Evolutionary conservation across 2,797 vertebrate species (phyloP).

Genomic region (Carcharodon carcharias): DNA sequence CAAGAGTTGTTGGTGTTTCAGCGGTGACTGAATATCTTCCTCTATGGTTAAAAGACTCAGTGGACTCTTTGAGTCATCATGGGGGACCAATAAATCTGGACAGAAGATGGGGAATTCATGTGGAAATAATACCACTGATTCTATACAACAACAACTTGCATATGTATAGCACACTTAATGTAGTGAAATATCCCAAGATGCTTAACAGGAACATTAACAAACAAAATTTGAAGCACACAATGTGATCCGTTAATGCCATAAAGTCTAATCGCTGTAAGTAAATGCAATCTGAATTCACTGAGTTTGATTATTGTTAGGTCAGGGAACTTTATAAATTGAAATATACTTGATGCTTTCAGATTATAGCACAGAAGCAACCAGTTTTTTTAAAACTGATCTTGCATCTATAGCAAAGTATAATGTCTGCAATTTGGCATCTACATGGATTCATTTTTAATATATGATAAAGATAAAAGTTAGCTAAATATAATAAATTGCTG

Average conservation of each 20-base stretch:
- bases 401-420: background rate
- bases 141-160: background rate
- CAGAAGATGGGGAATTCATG: background rate
- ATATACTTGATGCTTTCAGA: background rate
- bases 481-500: background rate
- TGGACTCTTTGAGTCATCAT: background rate
- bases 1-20: background rate
- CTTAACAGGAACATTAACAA: background rate
- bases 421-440: background rate
- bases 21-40: background rate
- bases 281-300: background rate
- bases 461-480: background rate
- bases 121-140: background rate
- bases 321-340: background rate
- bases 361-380: background rate
- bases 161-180: background rate
- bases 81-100: background rate
- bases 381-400: background rate
- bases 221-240: background rate
- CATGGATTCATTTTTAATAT: background rate
- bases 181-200: background rate
- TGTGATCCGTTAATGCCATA: background rate
- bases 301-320: background rate
- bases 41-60: background rate
- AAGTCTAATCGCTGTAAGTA: background rate